Evolutionary conservation across 92 coral and sea anemone species (phyloP).

Genomic region (Chrysogorgia sp.): DNA sequence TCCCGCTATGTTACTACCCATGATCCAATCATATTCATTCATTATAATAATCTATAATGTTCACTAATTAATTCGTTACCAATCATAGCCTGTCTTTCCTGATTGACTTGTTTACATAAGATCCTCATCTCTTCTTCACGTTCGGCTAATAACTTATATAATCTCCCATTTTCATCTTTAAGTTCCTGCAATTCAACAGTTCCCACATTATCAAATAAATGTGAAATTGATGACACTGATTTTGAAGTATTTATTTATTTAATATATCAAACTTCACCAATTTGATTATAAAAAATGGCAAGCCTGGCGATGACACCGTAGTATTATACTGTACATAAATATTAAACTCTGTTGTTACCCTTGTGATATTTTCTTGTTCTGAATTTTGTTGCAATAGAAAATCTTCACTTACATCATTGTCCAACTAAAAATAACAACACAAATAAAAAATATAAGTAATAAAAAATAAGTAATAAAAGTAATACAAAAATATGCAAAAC

Average conservation of each 20-base stretch:
- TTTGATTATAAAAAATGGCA: too few species aligned
- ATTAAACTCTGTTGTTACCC: conserved; percentile 1
- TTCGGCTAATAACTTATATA: conserved; percentile 92
- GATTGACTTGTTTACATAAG: conserved; percentile 75
- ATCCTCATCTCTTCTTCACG: conserved; percentile 94
- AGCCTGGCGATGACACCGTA: too few species aligned
- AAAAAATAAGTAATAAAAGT: too few species aligned
- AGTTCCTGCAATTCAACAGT: conserved; percentile 63
- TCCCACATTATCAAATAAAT: not conserved
- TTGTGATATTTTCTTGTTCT: conserved; percentile 19
- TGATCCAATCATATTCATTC: too few species aligned
- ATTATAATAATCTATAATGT: too few species aligned
- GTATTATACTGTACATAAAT: too few species aligned
- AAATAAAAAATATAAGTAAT: too few species aligned
- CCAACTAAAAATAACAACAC: conserved; percentile 14
- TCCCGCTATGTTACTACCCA: too few species aligned
- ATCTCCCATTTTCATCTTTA: conserved; percentile 98
- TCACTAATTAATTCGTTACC: conserved; percentile 54
- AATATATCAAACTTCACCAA: too few species aligned
- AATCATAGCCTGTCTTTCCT: conserved; percentile 80
- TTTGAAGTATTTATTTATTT: too few species aligned
- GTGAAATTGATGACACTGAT: too few species aligned
- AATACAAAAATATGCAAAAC: too few species aligned
- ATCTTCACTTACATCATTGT: conserved; percentile 12
- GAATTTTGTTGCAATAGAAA: conserved; percentile 12